These are phyloP conservation scores for Clepsis dumicolana DNA, from an alignment of 2,888 invertebrate species.

Conservation along the genomic window DNA sequence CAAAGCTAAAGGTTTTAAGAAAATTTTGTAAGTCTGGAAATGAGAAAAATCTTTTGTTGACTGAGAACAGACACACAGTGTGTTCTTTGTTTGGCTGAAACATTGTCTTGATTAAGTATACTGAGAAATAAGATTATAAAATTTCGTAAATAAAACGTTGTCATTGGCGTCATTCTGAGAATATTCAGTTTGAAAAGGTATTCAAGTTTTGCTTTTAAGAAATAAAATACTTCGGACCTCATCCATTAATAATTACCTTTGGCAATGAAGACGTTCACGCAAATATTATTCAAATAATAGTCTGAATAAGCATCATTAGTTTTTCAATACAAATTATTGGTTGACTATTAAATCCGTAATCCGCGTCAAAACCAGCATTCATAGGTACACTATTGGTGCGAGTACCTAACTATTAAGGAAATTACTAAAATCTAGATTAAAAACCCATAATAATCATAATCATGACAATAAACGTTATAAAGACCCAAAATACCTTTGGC, in stretches of 20 bases:
- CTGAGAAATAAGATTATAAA: neutral
- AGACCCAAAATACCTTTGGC: neutral
- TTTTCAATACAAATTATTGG: neutral
- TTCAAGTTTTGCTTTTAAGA: neutral
- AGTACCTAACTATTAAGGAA: too few relatives aligned
- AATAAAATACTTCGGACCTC: neutral
- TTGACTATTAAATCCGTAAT: neutral
- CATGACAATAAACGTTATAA: too few relatives aligned
- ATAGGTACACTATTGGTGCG: too few relatives aligned
- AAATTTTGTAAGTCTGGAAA: neutral
- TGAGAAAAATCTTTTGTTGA: neutral
- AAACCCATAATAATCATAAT: too few relatives aligned
- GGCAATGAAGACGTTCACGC: neutral
- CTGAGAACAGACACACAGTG: neutral
- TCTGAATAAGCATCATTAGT: neutral
- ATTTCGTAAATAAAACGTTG: neutral
- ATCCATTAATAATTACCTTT: neutral
- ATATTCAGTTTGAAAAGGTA: neutral
- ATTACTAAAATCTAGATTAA: too few relatives aligned
- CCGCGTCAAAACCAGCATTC: neutral
- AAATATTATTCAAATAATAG: neutral
- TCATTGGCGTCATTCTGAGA: neutral
- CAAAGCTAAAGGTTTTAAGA: neutral
- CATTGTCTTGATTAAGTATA: slow-evolving; percentile 11
- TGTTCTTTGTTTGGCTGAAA: slow-evolving; percentile 2